Conservation (phyloP, 2,113 vertebrate genomes). For the Varanus salvator region DNA sequence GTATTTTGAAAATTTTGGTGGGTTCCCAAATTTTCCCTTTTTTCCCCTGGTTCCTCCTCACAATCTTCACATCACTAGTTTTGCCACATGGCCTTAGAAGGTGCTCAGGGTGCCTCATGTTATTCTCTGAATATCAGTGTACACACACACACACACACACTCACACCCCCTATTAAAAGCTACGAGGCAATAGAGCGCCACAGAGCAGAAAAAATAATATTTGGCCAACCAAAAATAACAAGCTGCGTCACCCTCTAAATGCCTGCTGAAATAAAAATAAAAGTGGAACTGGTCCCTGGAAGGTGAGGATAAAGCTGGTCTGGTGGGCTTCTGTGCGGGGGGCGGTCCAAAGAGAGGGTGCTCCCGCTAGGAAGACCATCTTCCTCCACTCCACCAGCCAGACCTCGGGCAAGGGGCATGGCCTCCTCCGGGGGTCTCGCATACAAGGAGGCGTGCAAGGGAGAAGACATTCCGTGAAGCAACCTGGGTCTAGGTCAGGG, state of each 20-base stretch:
- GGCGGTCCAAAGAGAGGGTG: not conserved
- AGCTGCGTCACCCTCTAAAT: not conserved
- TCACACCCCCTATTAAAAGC: not conserved
- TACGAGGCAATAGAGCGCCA: too few relatives aligned
- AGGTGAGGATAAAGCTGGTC: not conserved
- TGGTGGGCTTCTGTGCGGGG: not conserved
- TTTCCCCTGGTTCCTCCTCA: too few relatives aligned
- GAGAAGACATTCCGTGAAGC: not conserved
- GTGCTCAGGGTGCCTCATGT: not conserved
- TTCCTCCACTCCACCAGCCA: not conserved
- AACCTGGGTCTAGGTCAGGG: not conserved
- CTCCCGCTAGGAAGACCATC: not conserved
- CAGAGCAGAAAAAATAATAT: not conserved
- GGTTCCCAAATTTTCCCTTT: too few relatives aligned
- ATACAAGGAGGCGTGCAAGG: not conserved
- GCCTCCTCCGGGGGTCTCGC: not conserved
- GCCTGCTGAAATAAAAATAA: too few relatives aligned
- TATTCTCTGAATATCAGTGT: not conserved
- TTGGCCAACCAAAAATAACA: not conserved
- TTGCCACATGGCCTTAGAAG: not conserved
- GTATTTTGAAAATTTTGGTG: too few relatives aligned
- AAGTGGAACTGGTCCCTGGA: not conserved
- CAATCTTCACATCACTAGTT: not conserved
- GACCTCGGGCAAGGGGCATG: not conserved
- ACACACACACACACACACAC: too few relatives aligned